phyloP scores from a whole-genome alignment of 1,140 invertebrate species.

The Bombus vancouverensis region DNA sequence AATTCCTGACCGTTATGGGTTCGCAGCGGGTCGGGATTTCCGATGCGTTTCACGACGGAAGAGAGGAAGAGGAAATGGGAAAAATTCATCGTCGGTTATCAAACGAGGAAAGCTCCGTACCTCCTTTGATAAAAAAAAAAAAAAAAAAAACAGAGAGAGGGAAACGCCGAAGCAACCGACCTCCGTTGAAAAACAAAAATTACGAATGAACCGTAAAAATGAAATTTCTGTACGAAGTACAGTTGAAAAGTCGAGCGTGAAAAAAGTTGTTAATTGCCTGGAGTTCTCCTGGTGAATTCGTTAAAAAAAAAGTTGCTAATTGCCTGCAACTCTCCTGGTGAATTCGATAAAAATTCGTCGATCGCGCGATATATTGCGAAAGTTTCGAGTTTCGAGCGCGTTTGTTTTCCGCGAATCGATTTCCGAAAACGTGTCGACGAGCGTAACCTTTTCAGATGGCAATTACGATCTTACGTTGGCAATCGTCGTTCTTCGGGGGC shows the following conservation, averaged over 20 bases:
- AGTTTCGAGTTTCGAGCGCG: not conserved
- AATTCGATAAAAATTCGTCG: slow-evolving; percentile 10
- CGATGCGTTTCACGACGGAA: not conserved
- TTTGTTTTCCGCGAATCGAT: too few relatives aligned
- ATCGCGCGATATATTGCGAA: slow-evolving; percentile 4
- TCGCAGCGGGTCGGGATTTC: not conserved
- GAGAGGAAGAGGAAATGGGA: not conserved
- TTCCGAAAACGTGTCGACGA: not conserved
- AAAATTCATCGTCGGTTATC: not conserved
- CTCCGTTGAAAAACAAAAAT: not conserved
- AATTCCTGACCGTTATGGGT: not conserved
- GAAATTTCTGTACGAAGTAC: not conserved
- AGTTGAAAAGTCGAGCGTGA: not conserved
- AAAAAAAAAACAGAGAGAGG: not conserved
- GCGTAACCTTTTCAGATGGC: not conserved
- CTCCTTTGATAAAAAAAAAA: not conserved
- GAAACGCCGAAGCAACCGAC: not conserved
- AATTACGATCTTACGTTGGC: slow-evolving; percentile 18
- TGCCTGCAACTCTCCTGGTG: not conserved
- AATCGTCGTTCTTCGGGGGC: slow-evolving; percentile 31
- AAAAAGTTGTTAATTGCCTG: slow-evolving; percentile 1
- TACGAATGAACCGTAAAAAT: not conserved
- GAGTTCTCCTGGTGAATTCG: not conserved
- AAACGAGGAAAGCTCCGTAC: not conserved
- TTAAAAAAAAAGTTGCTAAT: slow-evolving; percentile 10